Conservation (phyloP, 2,797 vertebrate species). For the Capromys pilorides region DNA sequence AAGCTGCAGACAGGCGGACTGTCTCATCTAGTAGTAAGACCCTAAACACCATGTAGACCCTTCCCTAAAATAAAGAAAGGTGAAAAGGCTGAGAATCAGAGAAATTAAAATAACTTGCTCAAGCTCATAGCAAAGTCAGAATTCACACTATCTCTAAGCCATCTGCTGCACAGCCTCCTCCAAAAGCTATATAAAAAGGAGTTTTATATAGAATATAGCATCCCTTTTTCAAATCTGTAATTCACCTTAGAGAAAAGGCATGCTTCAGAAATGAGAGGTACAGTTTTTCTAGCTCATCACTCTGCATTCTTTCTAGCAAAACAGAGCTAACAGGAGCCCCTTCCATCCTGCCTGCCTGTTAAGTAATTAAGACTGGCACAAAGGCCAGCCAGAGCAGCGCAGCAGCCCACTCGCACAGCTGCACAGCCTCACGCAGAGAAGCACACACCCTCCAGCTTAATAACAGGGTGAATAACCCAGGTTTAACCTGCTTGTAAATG, state of each 20-base stretch:
- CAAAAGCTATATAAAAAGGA: slow-evolving; percentile 52
- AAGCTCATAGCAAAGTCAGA: slow-evolving; percentile 34
- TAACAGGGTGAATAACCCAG: not conserved
- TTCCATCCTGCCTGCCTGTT: slow-evolving; percentile 18
- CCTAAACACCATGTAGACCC: too few relatives aligned
- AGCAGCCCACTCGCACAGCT: not conserved
- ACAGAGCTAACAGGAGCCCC: slow-evolving; percentile 7
- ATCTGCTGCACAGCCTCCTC: slow-evolving; percentile 31
- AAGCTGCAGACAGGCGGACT: too few relatives aligned
- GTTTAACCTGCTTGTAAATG: slow-evolving; percentile 26
- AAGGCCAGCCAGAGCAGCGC: not conserved
- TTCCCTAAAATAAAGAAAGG: not conserved
- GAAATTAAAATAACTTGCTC: not conserved
- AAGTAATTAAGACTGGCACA: slow-evolving; percentile 45
- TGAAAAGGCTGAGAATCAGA: not conserved
- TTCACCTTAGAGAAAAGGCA: slow-evolving; percentile 26
- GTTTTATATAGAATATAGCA: slow-evolving; percentile 59
- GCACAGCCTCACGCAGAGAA: not conserved
- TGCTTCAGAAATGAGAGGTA: slow-evolving; percentile 23
- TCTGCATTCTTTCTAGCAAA: slow-evolving; percentile 31
- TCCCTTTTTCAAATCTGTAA: not conserved
- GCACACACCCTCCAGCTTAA: not conserved
- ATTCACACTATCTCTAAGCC: slow-evolving; percentile 45
- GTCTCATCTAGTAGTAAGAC: too few relatives aligned
- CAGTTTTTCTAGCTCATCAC: not conserved